These are phyloP conservation scores for Enteromius treurensis DNA, from an alignment of 2,797 vertebrate genomes.

Conservation along the genomic window DNA sequence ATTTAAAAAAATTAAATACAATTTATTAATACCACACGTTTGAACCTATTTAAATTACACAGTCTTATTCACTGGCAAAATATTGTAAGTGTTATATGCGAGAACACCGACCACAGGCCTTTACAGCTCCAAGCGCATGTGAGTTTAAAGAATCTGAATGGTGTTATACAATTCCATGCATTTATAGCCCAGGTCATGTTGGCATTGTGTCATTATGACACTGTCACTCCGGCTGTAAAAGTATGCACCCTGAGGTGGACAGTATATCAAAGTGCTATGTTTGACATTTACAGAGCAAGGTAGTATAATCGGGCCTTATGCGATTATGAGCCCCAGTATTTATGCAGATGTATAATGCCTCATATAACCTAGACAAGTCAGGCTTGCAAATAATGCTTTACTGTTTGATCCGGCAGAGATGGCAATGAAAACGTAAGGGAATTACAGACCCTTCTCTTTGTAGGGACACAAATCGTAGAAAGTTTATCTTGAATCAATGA, in stretches of 20 bases:
- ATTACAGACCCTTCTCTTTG: neutral
- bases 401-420: conserved; percentile 53
- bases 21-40: neutral
- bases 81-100: neutral
- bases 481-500: conserved; percentile 20
- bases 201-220: conserved; percentile 77
- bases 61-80: neutral
- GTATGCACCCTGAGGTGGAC: conserved; percentile 63
- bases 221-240: conserved; percentile 73
- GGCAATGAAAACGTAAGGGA: conserved; percentile 52
- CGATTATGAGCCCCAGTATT: conserved; percentile 74
- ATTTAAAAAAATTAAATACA: neutral
- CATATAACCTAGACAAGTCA: conserved; percentile 73
- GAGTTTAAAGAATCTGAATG: conserved; percentile 36
- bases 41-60: neutral
- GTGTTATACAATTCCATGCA: conserved; percentile 50
- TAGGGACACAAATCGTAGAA: neutral
- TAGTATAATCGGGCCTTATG: conserved; percentile 60
- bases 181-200: conserved; percentile 69
- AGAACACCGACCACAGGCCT: conserved; percentile 13
- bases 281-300: conserved; percentile 77
- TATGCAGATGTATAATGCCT: conserved; percentile 75
- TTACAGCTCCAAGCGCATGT: conserved; percentile 4
- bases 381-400: conserved; percentile 60
- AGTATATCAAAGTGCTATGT: conserved; percentile 75